These are phyloP conservation scores for Rhagologus leucostigma DNA, from an alignment of 2,113 vertebrate species.

Conservation along the genomic window DNA sequence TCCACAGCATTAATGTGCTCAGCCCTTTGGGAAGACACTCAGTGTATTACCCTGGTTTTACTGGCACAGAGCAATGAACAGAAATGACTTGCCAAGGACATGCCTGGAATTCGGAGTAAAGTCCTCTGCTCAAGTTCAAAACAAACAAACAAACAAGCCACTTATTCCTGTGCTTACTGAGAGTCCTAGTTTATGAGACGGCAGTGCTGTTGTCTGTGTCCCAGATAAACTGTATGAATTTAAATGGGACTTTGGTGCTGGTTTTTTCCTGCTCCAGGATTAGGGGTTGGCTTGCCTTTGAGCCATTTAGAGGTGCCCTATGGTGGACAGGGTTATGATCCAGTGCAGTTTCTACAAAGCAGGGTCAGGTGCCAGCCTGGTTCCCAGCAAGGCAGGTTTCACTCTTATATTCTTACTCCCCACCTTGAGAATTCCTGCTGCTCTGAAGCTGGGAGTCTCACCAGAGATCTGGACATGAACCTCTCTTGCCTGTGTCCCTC, in stretches of 20 bases:
- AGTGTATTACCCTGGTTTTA: not conserved
- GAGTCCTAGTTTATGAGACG: not conserved
- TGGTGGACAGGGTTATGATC: not conserved
- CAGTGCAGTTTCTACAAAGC: not conserved
- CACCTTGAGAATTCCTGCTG: not conserved
- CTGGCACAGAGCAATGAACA: not conserved
- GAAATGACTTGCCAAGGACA: not conserved
- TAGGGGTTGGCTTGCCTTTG: not conserved
- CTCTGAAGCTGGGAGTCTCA: not conserved
- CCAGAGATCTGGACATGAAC: not conserved
- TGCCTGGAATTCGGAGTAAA: not conserved
- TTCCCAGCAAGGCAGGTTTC: not conserved
- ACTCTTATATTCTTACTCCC: not conserved
- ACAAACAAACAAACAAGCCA: not conserved
- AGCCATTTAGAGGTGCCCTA: not conserved
- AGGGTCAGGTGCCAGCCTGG: not conserved
- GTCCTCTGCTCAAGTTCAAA: not conserved
- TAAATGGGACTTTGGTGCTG: not conserved
- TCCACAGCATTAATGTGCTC: not conserved
- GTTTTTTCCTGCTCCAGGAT: not conserved
- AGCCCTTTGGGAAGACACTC: not conserved
- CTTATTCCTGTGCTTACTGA: not conserved
- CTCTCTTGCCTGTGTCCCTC: not conserved
- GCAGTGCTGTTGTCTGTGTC: not conserved
- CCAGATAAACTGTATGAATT: not conserved